phyloP scores from a whole-genome alignment of 1,140 invertebrate species.

The Cyclargus thomasi region DNA sequence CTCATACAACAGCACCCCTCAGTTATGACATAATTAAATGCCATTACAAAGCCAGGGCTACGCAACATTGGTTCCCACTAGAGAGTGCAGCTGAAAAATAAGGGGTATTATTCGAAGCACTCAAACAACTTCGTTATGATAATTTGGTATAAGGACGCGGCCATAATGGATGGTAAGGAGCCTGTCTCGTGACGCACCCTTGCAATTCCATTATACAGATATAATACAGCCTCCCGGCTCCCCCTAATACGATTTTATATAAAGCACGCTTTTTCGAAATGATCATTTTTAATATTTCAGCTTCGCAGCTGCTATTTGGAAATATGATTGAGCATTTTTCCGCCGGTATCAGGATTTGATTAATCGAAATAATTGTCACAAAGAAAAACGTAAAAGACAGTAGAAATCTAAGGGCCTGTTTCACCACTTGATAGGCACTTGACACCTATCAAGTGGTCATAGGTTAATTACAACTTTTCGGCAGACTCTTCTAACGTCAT shows the following conservation, averaged over 20 bases:
- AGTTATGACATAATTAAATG: neutral
- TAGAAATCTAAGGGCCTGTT: no score
- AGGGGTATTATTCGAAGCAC: slow-evolving; percentile 10
- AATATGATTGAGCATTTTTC: neutral
- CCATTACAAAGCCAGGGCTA: neutral
- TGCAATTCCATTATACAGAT: slow-evolving; percentile 60
- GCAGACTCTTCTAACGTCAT: no score
- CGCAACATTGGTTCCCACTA: neutral
- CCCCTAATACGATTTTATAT: slow-evolving; percentile 21
- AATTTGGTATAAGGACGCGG: slow-evolving; percentile 42
- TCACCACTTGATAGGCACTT: no score
- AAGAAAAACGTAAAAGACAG: no score
- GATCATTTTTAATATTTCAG: slow-evolving; percentile 4
- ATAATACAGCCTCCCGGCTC: slow-evolving; percentile 45
- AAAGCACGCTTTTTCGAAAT: slow-evolving; percentile 4
- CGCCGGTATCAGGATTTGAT: no score
- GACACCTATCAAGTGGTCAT: no score
- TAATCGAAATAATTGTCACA: no score
- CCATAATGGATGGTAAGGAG: slow-evolving; percentile 54
- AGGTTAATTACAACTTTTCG: no score
- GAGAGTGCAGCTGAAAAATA: slow-evolving; percentile 8
- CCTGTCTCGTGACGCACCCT: slow-evolving; percentile 63
- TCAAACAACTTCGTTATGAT: slow-evolving; percentile 18
- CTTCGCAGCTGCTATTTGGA: neutral
- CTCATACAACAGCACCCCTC: no score